Evolutionary conservation across 2,113 vertebrate species (phyloP), one percentile per base, ranked within the genome.

Genomic region (Ceratotherium simum): DNA sequence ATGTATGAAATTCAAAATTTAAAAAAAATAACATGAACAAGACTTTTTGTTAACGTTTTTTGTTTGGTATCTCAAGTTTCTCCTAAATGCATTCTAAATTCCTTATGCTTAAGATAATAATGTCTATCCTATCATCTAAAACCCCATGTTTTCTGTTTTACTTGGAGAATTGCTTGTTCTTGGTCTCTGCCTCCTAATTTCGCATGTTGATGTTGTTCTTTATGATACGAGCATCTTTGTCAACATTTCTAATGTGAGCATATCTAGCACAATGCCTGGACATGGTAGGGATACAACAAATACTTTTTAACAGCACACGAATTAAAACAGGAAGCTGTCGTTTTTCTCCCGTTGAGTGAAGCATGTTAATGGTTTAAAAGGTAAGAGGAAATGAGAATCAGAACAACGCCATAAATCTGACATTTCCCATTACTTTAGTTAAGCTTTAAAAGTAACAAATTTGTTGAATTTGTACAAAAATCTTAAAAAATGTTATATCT

Each of bases 1-100:
- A 82, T 81, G 51, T 31, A 4, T 76, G 21, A 97, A 98, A 80
- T 96, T 97, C 56, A 96, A 97, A 98, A 98, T 92, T 97, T 87
- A 92, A 90, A 95, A 98, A 98, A 97, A 91, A 96, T 64, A 90
- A 56, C 2, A 96, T 48, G 65, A 97, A 95, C 2, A 92, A 90
- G 76, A 27, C 85, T 96, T 97, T 92, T 92, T 96, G 96, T 97
- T 94, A 85, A 67, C 93, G 67, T 79, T 96, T 95, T 96, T 96
- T 97, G 83, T 95, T 96, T 97, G 64, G 21, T 46, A 94, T 72
- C 88, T 98, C 42, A 8, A 12, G 8, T 93, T 91, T 87, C 54
- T 83, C n/a, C 42, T 56, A 23, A 85, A 76, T 29, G 17, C 14
- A 70, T 29, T 75, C 56, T 70, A 18, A 81, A 87, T 31, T 13